phyloP scores from a whole-genome alignment of 2,113 vertebrate genomes.

The Machaerirhynchus nigripectus region DNA sequence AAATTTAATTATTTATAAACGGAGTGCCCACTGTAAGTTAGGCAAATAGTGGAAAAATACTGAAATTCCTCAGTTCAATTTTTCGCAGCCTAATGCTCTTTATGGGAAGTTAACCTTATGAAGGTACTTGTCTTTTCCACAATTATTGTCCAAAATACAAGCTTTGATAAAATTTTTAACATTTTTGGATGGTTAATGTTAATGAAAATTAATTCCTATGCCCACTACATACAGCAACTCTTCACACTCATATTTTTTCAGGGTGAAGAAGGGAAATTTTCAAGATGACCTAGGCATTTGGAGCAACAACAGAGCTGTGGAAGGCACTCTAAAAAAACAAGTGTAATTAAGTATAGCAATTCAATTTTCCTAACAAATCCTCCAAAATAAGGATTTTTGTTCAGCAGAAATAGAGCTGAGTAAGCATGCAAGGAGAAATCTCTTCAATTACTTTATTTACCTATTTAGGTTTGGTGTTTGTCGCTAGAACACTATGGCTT shows the following conservation, averaged over 20 bases:
- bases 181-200: neutral
- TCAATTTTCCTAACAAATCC: neutral
- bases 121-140: neutral
- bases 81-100: neutral
- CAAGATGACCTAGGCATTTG: neutral
- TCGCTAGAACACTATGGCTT: neutral
- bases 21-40: neutral
- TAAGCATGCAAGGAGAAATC: neutral
- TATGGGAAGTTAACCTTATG: neutral
- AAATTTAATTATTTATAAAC: conserved; percentile 1
- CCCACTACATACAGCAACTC: neutral
- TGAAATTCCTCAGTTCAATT: neutral
- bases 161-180: neutral
- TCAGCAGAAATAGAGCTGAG: neutral
- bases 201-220: neutral
- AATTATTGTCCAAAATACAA: neutral
- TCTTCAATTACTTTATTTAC: neutral
- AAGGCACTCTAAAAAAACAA: neutral
- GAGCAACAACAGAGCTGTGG: neutral
- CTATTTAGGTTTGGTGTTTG: neutral
- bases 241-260: neutral
- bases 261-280: neutral
- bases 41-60: neutral
- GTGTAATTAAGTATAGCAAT: neutral
- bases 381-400: neutral